These are phyloP conservation scores for Lipotes vexillifer DNA, from an alignment of 2,113 vertebrate species.

Conservation along the genomic window DNA sequence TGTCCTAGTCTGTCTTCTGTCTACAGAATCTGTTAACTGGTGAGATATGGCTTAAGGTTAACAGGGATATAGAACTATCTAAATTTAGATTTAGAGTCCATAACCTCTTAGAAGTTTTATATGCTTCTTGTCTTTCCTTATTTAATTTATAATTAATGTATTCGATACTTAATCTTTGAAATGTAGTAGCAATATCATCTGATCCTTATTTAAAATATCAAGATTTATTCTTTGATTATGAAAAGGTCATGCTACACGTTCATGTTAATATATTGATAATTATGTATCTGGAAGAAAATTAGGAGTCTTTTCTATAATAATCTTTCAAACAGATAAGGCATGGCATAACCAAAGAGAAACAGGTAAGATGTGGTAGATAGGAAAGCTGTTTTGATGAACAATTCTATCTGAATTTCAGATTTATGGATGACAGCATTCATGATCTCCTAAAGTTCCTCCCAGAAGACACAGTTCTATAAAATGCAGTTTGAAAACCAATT, in stretches of 20 bases:
- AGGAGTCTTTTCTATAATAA: not conserved
- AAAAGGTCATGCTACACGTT: not conserved
- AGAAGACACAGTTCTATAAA: not conserved
- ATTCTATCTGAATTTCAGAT: not conserved
- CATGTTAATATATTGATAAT: not conserved
- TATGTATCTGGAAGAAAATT: not conserved
- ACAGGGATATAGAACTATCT: not conserved
- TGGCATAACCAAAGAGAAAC: not conserved
- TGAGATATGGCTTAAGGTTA: not conserved
- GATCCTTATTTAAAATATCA: not conserved
- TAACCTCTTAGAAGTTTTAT: not conserved
- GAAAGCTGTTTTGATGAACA: not conserved
- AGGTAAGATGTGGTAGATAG: not conserved
- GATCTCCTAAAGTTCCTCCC: not conserved
- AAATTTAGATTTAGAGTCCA: not conserved
- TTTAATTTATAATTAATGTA: not conserved
- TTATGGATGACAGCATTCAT: not conserved
- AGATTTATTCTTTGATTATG: not conserved
- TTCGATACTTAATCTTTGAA: not conserved
- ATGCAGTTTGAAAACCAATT: not conserved
- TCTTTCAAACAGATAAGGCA: not conserved
- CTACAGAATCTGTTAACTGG: not conserved
- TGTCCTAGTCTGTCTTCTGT: not conserved
- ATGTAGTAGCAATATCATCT: not conserved
- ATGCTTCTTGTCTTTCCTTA: not conserved